A percentile compares a stretch with the other conserved stretches of the same genome.
Evolutionary conservation across 2,797 vertebrate species (phyloP).

Genomic region (Peromyscus aztecus): DNA sequence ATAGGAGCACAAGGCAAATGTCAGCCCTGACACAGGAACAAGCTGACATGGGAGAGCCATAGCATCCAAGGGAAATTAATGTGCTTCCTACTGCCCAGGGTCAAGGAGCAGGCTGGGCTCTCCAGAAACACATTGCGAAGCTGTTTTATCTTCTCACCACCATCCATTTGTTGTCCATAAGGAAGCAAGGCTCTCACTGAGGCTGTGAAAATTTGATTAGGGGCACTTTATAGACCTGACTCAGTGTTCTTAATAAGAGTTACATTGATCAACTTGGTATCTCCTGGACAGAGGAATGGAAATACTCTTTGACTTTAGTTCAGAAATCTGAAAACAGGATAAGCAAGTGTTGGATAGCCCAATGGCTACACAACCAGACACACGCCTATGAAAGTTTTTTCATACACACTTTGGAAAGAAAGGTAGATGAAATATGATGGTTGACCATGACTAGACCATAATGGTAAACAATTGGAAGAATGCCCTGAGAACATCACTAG

Average conservation of each 20-base stretch:
- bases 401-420: conserved; percentile 64
- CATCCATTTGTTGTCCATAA: conserved; percentile 60
- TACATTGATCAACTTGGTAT: conserved; percentile 40
- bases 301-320: conserved; percentile 61
- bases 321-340: conserved; percentile 66
- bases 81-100: background rate
- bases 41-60: background rate
- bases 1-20: conserved; percentile 43
- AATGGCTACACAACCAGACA: conserved; percentile 17
- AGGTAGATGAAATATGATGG: conserved; percentile 64
- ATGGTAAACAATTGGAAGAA: conserved; percentile 67
- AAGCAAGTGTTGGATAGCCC: conserved; percentile 60
- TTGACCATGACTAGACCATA: conserved; percentile 60
- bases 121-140: conserved; percentile 64
- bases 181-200: conserved; percentile 59
- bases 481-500: conserved; percentile 60
- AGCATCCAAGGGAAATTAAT: conserved; percentile 60
- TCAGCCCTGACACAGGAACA: background rate
- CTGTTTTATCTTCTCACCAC: conserved; percentile 54
- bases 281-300: background rate
- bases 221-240: background rate
- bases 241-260: conserved; percentile 26
- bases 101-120: conserved; percentile 53
- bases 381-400: conserved; percentile 68
- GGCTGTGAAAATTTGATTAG: conserved; percentile 62